These are phyloP conservation scores for Cyanistes caeruleus DNA, from an alignment of 2,113 vertebrate genomes.

Conservation along the genomic window DNA sequence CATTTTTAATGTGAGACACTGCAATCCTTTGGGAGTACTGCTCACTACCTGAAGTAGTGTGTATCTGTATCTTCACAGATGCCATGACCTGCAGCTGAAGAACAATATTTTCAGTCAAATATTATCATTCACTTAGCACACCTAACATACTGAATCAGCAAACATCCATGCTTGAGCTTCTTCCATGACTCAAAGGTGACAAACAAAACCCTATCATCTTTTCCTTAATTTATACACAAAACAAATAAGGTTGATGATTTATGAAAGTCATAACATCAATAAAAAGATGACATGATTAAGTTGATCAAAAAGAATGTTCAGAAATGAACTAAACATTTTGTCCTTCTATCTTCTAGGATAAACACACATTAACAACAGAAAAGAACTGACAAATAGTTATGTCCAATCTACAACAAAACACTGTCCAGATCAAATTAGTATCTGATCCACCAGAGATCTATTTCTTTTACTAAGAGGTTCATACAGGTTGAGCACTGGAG, in stretches of 20 bases:
- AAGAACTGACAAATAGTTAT: neutral
- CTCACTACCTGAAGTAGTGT: neutral
- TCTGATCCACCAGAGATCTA: neutral
- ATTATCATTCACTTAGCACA: neutral
- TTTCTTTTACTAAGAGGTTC: neutral
- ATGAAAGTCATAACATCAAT: neutral
- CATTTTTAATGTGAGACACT: neutral
- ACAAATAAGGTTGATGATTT: neutral
- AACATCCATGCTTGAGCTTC: neutral
- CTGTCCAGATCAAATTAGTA: neutral
- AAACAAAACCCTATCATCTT: neutral
- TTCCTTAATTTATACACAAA: neutral
- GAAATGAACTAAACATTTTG: neutral
- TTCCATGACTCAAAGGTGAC: neutral
- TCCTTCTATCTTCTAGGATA: neutral
- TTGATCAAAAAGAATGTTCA: neutral
- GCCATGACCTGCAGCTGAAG: neutral
- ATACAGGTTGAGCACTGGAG: neutral
- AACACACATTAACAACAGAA: neutral
- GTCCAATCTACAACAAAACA: neutral
- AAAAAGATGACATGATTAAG: neutral
- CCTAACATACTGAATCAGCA: neutral
- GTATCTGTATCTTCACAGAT: fast-evolving
- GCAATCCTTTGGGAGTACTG: neutral
- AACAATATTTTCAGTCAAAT: neutral